Evolutionary conservation across 2,797 vertebrate species (phyloP).

Genomic region (Botia almorhae): DNA sequence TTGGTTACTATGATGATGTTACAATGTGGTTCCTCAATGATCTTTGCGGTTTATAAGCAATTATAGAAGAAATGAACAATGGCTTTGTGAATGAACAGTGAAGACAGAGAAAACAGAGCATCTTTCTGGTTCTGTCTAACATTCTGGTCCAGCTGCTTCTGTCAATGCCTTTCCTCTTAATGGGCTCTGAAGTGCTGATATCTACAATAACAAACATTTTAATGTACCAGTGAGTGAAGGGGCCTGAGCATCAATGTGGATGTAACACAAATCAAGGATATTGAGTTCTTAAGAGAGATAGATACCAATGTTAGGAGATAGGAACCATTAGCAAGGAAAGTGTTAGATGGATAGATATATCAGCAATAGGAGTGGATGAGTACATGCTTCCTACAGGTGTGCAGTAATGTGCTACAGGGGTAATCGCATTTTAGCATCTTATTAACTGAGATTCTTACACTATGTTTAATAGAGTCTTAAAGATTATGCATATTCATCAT

Average conservation of each 20-base stretch:
- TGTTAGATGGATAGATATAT: slow-evolving; percentile 62
- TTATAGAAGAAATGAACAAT: background rate
- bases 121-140: slow-evolving; percentile 11
- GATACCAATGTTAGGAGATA: slow-evolving; percentile 24
- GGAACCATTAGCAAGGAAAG: slow-evolving; percentile 54
- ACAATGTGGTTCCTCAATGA: background rate
- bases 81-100: background rate
- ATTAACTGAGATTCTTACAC: background rate
- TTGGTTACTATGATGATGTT: background rate
- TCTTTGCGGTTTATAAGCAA: background rate
- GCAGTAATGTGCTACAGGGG: background rate
- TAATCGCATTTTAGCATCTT: background rate
- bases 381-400: background rate
- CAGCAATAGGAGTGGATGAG: background rate
- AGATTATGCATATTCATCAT: background rate
- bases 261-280: slow-evolving; percentile 71
- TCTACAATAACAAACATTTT: slow-evolving; percentile 73
- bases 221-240: slow-evolving; percentile 73
- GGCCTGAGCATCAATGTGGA: slow-evolving; percentile 62
- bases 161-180: slow-evolving; percentile 65
- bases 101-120: background rate
- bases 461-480: background rate
- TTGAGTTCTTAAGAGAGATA: slow-evolving; percentile 63
- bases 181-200: slow-evolving; percentile 77
- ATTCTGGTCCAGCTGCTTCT: slow-evolving; percentile 37